Evolutionary conservation across 2,888 invertebrate species (phyloP).

Genomic region (Hirtodrosophila confusa): DNA sequence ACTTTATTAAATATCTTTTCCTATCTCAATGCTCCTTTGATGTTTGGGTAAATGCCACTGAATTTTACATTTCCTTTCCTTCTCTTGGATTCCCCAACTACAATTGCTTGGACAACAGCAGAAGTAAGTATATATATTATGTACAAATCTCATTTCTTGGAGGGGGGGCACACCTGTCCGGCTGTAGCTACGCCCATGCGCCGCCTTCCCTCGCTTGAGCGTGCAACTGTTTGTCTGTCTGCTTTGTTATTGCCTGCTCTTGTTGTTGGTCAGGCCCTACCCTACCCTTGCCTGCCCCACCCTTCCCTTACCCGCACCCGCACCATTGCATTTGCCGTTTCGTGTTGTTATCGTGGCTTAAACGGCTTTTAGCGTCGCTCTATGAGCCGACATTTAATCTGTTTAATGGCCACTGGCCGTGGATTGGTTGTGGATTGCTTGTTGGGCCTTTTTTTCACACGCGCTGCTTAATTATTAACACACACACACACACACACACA

Average conservation of each 20-base stretch:
- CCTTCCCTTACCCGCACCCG: background rate
- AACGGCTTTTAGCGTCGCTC: conserved; percentile 76
- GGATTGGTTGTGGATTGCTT: conserved; percentile 12
- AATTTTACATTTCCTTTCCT: too few relatives aligned
- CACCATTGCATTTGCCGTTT: conserved; percentile 41
- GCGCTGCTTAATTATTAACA: conserved; percentile 39
- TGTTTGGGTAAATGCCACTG: too few relatives aligned
- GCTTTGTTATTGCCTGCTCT: conserved; percentile 50
- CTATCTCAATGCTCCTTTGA: too few relatives aligned
- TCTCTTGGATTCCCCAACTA: too few relatives aligned
- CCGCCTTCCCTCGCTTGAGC: conserved; percentile 26
- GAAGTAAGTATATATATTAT: too few relatives aligned
- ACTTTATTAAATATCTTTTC: too few relatives aligned
- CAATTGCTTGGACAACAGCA: too few relatives aligned
- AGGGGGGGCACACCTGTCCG: background rate
- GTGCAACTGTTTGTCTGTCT: conserved; percentile 50
- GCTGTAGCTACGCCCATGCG: background rate
- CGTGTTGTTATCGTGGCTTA: conserved; percentile 60
- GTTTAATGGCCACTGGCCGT: conserved; percentile 72
- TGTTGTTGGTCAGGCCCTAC: conserved; percentile 18
- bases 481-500: conserved; percentile 13
- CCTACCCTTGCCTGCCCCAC: conserved; percentile 2
- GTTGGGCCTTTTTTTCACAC: conserved; percentile 55
- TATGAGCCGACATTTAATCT: conserved; percentile 78
- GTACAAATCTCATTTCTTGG: too few relatives aligned